Conservation (phyloP, 2,888 invertebrate species). For the Metellina segmentata region DNA sequence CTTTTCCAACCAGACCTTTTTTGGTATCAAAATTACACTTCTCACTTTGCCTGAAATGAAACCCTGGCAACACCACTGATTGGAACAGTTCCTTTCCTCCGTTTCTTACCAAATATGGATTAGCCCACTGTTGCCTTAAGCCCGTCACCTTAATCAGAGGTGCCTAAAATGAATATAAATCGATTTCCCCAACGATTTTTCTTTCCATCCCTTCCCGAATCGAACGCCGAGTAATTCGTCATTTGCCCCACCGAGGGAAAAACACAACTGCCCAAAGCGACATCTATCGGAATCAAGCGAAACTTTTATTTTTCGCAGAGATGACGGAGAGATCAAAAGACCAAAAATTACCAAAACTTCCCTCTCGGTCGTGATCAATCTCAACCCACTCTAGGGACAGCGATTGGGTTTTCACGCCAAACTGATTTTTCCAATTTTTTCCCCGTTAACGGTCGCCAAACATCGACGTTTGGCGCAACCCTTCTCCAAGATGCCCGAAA, state of each 20-base stretch:
- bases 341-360: background rate
- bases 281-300: constrained; percentile 28
- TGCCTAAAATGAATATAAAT: background rate
- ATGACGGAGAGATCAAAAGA: background rate
- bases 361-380: background rate
- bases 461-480: background rate
- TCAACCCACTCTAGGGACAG: background rate
- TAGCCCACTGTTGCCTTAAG: too few species aligned
- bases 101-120: too few species aligned
- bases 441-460: too few species aligned
- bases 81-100: too few species aligned
- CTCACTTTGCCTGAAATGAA: too few species aligned
- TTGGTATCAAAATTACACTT: too few species aligned
- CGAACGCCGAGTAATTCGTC: background rate
- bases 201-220: background rate
- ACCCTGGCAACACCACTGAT: too few species aligned
- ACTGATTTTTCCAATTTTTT: background rate
- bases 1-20: too few species aligned
- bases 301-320: background rate
- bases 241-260: background rate
- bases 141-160: too few species aligned
- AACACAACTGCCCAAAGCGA: constrained; percentile 17
- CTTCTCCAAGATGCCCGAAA: background rate
- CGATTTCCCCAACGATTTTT: background rate
- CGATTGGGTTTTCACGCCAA: background rate